A percentile compares a stretch with the other conserved stretches of the same genome.
Evolutionary conservation across 2,888 invertebrate genomes (phyloP).

Genomic region (Lymantria dispar): DNA sequence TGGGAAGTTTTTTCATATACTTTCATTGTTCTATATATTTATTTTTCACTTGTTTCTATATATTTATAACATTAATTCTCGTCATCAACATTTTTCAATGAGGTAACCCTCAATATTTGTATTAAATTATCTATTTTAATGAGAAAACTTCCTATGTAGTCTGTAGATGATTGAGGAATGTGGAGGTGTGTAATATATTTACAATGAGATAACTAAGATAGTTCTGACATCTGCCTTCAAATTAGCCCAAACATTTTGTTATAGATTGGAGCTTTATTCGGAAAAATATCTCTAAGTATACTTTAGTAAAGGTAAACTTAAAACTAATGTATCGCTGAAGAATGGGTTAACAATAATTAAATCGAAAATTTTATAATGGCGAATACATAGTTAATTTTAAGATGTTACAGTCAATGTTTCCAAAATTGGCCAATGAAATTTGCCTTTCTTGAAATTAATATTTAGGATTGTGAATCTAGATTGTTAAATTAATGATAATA

Average conservation of each 20-base stretch:
- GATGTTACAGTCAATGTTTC: conserved; percentile 39
- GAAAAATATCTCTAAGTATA: no score
- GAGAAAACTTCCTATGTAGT: conserved; percentile 30
- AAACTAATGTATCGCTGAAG: no score
- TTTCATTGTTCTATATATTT: no score
- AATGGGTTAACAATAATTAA: no score
- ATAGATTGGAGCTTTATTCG: no score
- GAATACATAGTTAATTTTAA: background rate
- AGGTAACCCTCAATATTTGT: background rate
- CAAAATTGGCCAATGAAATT: conserved; percentile 56
- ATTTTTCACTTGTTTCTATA: background rate
- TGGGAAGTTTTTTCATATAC: conserved; percentile 35
- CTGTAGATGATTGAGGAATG: conserved; percentile 13
- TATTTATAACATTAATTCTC: background rate
- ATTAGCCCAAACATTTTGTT: conserved; percentile 12
- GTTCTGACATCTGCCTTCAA: conserved; percentile 27
- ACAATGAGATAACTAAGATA: conserved; percentile 8
- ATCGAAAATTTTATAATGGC: no score
- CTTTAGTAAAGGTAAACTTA: no score
- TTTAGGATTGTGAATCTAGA: conserved; percentile 43
- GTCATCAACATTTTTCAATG: background rate
- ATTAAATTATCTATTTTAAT: conserved; percentile 9
- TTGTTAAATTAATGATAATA: conserved; percentile 44
- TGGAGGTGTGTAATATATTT: conserved; percentile 9
- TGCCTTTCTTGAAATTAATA: conserved; percentile 56